Conservation (phyloP, 2,113 vertebrate species). For the Physeter macrocephalus region DNA sequence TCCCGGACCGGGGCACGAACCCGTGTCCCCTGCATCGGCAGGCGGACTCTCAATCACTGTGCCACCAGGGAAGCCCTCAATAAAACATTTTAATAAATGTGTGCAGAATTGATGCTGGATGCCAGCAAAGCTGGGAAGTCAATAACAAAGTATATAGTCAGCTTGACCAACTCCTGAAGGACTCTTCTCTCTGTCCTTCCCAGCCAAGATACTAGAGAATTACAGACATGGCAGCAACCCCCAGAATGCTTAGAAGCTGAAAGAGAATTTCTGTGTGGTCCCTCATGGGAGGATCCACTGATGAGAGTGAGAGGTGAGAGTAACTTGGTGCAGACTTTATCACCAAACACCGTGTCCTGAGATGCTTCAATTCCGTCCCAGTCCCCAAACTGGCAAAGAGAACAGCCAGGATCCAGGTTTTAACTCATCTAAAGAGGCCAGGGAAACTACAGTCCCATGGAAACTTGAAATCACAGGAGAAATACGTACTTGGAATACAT, state of each 20-base stretch:
- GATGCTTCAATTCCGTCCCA: not conserved
- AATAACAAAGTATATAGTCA: not conserved
- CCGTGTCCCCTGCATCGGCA: too few species aligned
- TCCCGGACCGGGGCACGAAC: too few species aligned
- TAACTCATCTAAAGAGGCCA: not conserved
- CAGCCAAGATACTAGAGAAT: not conserved
- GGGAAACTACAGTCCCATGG: too few species aligned
- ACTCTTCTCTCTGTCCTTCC: not conserved
- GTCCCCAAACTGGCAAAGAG: not conserved
- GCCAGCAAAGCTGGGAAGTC: not conserved
- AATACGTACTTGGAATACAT: not conserved
- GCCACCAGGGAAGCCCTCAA: too few species aligned
- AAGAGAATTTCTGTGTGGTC: not conserved
- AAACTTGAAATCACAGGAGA: not conserved
- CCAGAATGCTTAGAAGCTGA: not conserved
- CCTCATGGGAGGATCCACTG: not conserved
- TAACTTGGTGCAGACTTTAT: not conserved
- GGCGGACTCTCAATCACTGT: too few species aligned
- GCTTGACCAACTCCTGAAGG: not conserved
- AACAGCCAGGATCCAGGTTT: not conserved
- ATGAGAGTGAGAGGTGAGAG: not conserved
- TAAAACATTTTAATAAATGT: not conserved
- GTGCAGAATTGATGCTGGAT: not conserved
- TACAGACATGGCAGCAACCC: rapidly evolving
- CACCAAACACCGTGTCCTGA: not conserved